Evolutionary conservation across 2,888 invertebrate species (phyloP), one percentile per base, ranked within the genome.

Genomic region (Lapara coniferarum): DNA sequence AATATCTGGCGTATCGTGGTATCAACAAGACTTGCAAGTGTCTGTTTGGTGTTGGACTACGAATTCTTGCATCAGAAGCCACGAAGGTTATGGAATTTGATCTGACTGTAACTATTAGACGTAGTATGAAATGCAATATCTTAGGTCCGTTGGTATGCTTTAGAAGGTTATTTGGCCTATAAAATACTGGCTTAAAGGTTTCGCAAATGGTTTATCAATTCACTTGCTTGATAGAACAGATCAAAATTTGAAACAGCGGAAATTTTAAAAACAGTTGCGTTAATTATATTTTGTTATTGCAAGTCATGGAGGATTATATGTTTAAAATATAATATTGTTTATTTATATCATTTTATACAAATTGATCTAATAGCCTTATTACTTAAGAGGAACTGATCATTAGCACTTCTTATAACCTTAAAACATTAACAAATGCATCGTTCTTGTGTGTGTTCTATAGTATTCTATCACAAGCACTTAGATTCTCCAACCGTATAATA

Each of bases 1-100:
- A 84, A 81, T 80, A 77, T 78, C 78, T 77, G 81, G 86, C 87
- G 85, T 83, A 84, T 85, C 78, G 74, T 72, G 74, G 77, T 81
- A 76, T 83, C 78, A 80, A 79, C 80, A 80, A 78, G 80, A 81
- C 82, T 82, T 81, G 86, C 78, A 81, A 85, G 82, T 86, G 85
- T 85, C 85, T 89, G 83, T 82, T 84, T 77, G 77, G 78, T 79
- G 78, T 75, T 77, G 78, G 81, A 72, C 88, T 89, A 85, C 84
- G 80, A 89, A 88, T 79, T 74, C 74, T 89, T 86, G 82, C 85
- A 78, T 83, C 82, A 87, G 77, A 76, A 75, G 68, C 75, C 72
- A 73, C 74, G 76, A 79, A 76, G 78, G 68, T 69, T 46, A 69
- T 63, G 56, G 66, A 58, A 69, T 71, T 56, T 44, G 63, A 63